Conservation (phyloP, 2,888 invertebrate species). For the Antitype chi region DNA sequence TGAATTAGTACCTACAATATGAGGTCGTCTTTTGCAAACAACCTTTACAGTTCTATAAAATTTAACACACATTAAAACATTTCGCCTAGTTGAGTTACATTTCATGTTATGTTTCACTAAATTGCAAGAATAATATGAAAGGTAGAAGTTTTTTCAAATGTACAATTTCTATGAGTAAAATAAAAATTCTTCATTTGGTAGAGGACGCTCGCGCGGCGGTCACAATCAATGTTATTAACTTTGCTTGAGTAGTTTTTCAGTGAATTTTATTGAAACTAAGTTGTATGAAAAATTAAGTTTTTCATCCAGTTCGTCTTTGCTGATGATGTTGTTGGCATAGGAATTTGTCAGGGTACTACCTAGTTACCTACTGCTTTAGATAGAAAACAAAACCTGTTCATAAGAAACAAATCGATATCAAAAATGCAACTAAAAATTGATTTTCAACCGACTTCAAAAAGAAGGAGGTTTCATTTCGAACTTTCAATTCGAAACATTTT, state of each 20-base stretch:
- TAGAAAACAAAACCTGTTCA: too few species aligned
- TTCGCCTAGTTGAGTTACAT: not conserved
- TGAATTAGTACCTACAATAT: too few species aligned
- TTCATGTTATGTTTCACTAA: not conserved
- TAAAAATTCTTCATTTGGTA: not conserved
- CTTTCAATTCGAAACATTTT: too few species aligned
- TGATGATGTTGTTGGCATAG: not conserved
- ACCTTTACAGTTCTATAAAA: too few species aligned
- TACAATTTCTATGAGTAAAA: not conserved
- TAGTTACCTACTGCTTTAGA: too few species aligned
- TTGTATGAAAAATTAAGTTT: not conserved
- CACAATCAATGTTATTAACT: not conserved
- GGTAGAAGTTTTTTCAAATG: not conserved
- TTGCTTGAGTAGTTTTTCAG: not conserved
- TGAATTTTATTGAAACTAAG: not conserved
- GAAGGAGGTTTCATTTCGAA: too few species aligned
- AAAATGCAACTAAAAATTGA: not conserved
- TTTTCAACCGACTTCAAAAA: too few species aligned
- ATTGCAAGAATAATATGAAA: not conserved
- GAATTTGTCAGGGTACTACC: too few species aligned
- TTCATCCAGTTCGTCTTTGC: not conserved
- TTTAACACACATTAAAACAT: too few species aligned
- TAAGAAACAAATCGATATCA: not conserved
- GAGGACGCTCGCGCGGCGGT: not conserved
- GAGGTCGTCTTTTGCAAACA: too few species aligned